These are phyloP conservation scores for Hirtodrosophila confusa DNA, from an alignment of 2,888 invertebrate species.

Conservation along the genomic window DNA sequence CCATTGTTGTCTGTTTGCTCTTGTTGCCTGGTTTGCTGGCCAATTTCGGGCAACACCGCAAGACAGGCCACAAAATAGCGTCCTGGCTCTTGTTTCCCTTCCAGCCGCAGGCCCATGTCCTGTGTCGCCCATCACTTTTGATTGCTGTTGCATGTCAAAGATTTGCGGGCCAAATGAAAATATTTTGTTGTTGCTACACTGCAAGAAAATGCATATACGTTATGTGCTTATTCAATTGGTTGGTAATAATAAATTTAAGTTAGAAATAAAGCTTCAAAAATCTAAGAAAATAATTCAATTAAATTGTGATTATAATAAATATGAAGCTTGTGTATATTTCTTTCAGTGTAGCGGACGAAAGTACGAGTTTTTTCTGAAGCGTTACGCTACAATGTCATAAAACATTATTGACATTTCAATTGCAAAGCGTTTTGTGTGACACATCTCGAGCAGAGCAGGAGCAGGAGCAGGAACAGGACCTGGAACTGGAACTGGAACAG, in stretches of 20 bases:
- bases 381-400: slow-evolving; percentile 59
- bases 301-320: too few species aligned
- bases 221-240: too few species aligned
- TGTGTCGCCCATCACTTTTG: slow-evolving; percentile 48
- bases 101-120: slow-evolving; percentile 9
- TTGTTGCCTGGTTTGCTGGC: slow-evolving; percentile 49
- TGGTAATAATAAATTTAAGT: too few species aligned
- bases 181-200: slow-evolving; percentile 51
- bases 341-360: slow-evolving; percentile 16
- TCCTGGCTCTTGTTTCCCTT: slow-evolving; percentile 13
- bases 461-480: neutral
- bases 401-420: slow-evolving; percentile 80
- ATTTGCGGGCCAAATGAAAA: slow-evolving; percentile 70
- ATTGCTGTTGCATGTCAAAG: slow-evolving; percentile 77
- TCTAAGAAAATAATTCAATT: neutral
- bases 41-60: slow-evolving; percentile 73
- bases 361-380: slow-evolving; percentile 45
- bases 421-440: slow-evolving; percentile 61
- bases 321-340: neutral
- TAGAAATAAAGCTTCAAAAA: neutral
- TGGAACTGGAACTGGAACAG: neutral
- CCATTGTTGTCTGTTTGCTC: slow-evolving; percentile 21
- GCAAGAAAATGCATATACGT: neutral
- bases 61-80: slow-evolving; percentile 71
- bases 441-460: slow-evolving; percentile 8